phyloP scores from a whole-genome alignment of 92 coral and sea anemone species.

The Parazoanthus darwini region DNA sequence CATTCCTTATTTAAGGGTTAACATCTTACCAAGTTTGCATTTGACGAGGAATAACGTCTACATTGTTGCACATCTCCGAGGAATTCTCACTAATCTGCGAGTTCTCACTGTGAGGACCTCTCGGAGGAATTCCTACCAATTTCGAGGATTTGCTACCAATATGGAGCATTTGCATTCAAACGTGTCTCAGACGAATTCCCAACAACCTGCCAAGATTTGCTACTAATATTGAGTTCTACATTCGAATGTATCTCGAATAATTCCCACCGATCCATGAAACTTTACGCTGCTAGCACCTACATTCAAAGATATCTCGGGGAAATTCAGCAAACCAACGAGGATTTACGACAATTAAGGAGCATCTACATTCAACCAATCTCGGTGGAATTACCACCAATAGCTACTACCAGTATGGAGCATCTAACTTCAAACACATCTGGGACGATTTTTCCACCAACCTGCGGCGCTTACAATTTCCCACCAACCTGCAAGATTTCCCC shows the following conservation, averaged over 20 bases:
- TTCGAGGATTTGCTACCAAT: slow-evolving; percentile 40
- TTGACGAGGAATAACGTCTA: slow-evolving; percentile 38
- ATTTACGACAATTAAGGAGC: slow-evolving; percentile 21
- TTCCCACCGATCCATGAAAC: slow-evolving; percentile 60
- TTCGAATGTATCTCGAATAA: not conserved
- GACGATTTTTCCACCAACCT: not conserved
- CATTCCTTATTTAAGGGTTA: too few relatives aligned
- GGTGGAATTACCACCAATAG: slow-evolving; percentile 24
- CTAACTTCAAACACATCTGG: too few relatives aligned
- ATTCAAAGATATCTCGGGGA: not conserved
- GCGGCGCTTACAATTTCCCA: not conserved
- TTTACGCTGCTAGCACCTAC: too few relatives aligned
- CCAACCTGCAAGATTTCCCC: slow-evolving; percentile 47
- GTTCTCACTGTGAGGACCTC: too few relatives aligned
- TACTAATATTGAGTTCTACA: too few relatives aligned
- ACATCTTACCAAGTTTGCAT: too few relatives aligned
- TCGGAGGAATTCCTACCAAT: slow-evolving; percentile 23
- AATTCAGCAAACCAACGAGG: slow-evolving; percentile 68
- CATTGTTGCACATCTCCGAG: too few relatives aligned
- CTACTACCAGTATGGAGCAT: too few relatives aligned
- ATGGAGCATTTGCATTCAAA: too few relatives aligned
- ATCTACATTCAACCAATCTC: not conserved
- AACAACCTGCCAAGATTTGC: slow-evolving; percentile 79
- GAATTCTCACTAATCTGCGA: too few relatives aligned
- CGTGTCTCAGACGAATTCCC: not conserved